phyloP scores from a whole-genome alignment of 2,797 vertebrate genomes.

The Urosaurus nigricauda region DNA sequence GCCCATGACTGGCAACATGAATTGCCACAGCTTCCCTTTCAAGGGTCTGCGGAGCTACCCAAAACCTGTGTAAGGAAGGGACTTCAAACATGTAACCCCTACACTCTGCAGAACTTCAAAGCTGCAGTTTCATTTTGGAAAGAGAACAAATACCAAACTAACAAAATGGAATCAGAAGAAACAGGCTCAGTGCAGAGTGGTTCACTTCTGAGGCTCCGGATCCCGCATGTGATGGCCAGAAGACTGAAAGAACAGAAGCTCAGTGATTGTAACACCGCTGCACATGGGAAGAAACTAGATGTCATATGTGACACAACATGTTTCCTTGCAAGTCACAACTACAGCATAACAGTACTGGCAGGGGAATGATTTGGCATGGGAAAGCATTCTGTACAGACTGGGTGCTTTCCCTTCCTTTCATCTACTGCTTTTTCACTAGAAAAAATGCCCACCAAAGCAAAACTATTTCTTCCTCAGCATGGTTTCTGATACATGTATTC shows the following conservation, averaged over 20 bases:
- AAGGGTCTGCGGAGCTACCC: conserved; percentile 42
- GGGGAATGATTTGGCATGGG: not conserved
- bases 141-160: not conserved
- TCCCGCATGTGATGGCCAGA: conserved; percentile 6
- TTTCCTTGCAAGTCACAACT: too few relatives aligned
- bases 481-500: too few relatives aligned
- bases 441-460: too few relatives aligned
- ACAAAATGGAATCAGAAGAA: not conserved
- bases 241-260: conserved; percentile 54
- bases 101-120: conserved; percentile 29
- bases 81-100: conserved; percentile 26
- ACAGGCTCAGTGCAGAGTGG: fast-evolving
- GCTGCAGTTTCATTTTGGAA: not conserved
- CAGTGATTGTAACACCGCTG: conserved; percentile 22
- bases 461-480: too few relatives aligned
- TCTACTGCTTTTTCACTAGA: too few relatives aligned
- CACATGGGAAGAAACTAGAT: conserved; percentile 10
- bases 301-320: too few relatives aligned
- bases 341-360: too few relatives aligned
- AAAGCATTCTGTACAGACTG: not conserved
- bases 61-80: conserved; percentile 45
- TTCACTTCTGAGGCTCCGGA: conserved; percentile 23
- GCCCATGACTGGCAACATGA: conserved; percentile 29
- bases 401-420: too few relatives aligned
- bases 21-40: conserved; percentile 43